These are phyloP conservation scores for Sarcophaga peregrina DNA, from an alignment of 1,140 invertebrate species.

Conservation along the genomic window DNA sequence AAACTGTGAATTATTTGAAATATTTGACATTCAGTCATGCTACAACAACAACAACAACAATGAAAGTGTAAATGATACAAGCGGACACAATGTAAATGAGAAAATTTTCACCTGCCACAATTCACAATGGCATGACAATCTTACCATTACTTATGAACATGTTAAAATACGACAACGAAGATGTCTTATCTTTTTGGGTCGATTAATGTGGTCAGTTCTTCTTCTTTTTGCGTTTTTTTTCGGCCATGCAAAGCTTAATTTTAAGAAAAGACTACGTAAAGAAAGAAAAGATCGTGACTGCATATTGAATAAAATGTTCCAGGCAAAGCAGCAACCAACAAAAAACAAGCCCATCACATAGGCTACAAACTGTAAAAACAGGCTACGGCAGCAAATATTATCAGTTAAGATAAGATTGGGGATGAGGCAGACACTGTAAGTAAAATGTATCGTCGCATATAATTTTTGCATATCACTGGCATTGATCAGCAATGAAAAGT, in stretches of 20 bases:
- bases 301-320: not conserved
- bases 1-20: not conserved
- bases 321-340: not conserved
- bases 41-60: not conserved
- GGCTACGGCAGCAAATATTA: slow-evolving; percentile 3
- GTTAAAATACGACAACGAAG: not conserved
- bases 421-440: not conserved
- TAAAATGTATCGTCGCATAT: slow-evolving; percentile 8
- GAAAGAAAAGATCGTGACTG: slow-evolving; percentile 20
- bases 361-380: not conserved
- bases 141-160: not conserved
- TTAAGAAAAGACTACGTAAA: not conserved
- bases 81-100: slow-evolving; percentile 15
- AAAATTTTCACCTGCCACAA: slow-evolving; percentile 38
- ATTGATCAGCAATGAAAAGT: slow-evolving; percentile 20
- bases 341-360: not conserved
- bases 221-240: not conserved
- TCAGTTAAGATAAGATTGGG: slow-evolving; percentile 11
- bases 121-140: not conserved
- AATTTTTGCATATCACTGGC: slow-evolving; percentile 35
- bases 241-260: not conserved
- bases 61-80: slow-evolving; percentile 40
- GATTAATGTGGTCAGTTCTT: slow-evolving; percentile 37
- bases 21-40: slow-evolving; percentile 36
- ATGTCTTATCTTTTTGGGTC: slow-evolving; percentile 38